Evolutionary conservation across 2,888 invertebrate species (phyloP), one percentile per base, ranked within the genome.

Genomic region (Congeria kusceri): DNA sequence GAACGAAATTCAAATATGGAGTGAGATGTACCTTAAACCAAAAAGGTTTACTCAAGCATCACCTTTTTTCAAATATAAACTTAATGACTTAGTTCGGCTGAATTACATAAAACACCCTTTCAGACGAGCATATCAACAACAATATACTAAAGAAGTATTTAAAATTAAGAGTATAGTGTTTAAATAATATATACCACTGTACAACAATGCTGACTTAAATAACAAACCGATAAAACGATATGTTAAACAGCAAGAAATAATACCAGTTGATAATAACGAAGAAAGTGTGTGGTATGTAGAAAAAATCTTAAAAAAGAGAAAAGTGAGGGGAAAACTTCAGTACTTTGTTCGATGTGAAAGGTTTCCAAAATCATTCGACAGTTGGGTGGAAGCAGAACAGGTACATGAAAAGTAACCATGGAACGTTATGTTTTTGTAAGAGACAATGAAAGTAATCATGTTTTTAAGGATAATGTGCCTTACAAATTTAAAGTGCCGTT

Each of bases 231-330:
- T 75, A 25, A 53, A 28, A 62, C 63, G 79, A 0, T 57, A 63
- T 67, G 58, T 75, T 9, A 57, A 71, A 28, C 67, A 71, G 46
- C 20, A 71, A 25, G 79, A 80, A 67, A 66, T 80, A 9, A 66
- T 64, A n/a, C 32, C 20, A 28, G 72, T 75, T 1, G 39, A 80
- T 46, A 73, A 74, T 61, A 23, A 44, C 25, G 71, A 75, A 72
- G 75, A 72, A 23, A 80, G 72, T 68, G 25, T 80, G 32, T 75
- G 80, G 80, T 72, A 53, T 57, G 68, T 80, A 49, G 75, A 80
- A 64, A 63, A 65, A 53, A 70, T 68, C 47, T 57, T 80, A 23
- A 75, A 75, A 32, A 67, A 71, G 49, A 66, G 74, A 46, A 80
- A 66, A 59, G 49, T 57, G 3, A 65, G 66, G 23, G 63, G 73